phyloP scores from a whole-genome alignment of 2,113 vertebrate genomes.

The Henicopernis longicauda region DNA sequence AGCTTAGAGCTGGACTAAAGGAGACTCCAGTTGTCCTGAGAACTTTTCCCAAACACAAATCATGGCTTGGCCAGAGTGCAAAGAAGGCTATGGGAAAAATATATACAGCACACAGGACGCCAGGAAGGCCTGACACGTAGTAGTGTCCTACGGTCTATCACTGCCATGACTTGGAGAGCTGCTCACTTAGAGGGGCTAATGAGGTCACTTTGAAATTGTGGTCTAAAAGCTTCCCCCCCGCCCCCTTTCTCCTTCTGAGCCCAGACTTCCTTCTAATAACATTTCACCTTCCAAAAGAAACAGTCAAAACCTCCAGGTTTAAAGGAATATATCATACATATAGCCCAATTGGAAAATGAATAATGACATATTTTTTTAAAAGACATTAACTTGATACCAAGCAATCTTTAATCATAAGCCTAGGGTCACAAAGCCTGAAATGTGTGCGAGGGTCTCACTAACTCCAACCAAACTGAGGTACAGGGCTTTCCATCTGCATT shows the following conservation, averaged over 20 bases:
- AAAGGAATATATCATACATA: background rate
- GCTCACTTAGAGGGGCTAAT: background rate
- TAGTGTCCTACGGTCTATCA: background rate
- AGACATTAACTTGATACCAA: background rate
- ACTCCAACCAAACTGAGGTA: background rate
- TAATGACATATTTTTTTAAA: background rate
- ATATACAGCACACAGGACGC: background rate
- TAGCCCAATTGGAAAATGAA: background rate
- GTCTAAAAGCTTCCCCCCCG: background rate
- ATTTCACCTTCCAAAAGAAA: constrained; percentile 29
- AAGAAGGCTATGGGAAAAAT: background rate
- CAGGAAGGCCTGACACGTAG: background rate
- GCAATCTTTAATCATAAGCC: background rate
- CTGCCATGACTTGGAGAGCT: background rate
- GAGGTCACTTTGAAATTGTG: background rate
- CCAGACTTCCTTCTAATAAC: constrained; percentile 1
- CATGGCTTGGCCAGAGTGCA: background rate
- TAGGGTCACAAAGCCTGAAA: background rate
- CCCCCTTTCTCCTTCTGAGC: background rate
- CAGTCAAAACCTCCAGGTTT: background rate
- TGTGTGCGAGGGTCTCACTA: background rate
- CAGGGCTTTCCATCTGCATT: background rate
- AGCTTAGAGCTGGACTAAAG: background rate
- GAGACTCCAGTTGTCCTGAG: background rate
- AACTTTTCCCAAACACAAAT: constrained; percentile 2